These are phyloP conservation scores for Protomyctophum bolini DNA, from an alignment of 2,113 vertebrate species.

Conservation along the genomic window DNA sequence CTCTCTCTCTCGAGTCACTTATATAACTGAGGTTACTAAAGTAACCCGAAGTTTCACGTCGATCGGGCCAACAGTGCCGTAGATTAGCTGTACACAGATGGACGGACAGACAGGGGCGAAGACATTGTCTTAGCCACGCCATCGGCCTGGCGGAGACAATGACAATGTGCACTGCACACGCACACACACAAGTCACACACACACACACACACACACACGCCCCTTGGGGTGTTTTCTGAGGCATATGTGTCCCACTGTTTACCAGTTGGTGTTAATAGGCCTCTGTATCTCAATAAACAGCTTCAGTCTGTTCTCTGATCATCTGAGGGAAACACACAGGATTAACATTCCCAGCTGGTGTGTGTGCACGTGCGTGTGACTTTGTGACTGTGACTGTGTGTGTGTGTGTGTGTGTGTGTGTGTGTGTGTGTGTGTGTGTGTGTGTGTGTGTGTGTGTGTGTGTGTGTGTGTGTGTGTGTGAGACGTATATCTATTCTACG, in stretches of 20 bases:
- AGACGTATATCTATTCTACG: too few species aligned
- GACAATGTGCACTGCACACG: not conserved
- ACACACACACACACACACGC: constrained; percentile 31
- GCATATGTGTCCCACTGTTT: constrained; percentile 51
- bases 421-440: constrained; percentile 23
- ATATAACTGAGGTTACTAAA: too few species aligned
- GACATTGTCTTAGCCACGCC: too few species aligned
- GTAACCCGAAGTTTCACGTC: too few species aligned
- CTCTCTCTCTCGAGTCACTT: too few species aligned
- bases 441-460: not conserved
- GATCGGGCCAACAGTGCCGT: too few species aligned
- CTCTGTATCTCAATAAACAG: constrained; percentile 62
- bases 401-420: constrained; percentile 8
- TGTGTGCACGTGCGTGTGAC: not conserved
- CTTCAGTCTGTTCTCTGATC: constrained; percentile 53
- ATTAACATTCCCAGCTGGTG: constrained; percentile 37
- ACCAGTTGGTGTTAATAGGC: constrained; percentile 57
- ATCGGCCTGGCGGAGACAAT: too few species aligned
- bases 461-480: not conserved
- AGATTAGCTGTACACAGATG: too few species aligned
- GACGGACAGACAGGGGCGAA: too few species aligned
- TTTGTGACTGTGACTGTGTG: not conserved
- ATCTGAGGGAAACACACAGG: constrained; percentile 54
- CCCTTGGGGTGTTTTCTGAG: constrained; percentile 59
- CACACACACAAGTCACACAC: constrained; percentile 10